Evolutionary conservation across 1,140 invertebrate species (phyloP).

Genomic region (Plodia interpunctella): DNA sequence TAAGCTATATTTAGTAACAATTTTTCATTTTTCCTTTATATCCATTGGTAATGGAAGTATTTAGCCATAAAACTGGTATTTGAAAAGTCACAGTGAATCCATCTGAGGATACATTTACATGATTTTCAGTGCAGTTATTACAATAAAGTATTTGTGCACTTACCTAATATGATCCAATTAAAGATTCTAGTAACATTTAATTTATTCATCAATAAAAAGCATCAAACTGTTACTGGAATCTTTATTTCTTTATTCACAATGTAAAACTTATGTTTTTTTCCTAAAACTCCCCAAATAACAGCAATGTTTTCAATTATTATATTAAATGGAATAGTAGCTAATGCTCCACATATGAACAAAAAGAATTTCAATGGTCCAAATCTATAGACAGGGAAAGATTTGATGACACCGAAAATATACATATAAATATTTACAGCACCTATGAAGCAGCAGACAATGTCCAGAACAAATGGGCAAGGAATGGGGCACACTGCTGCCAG

Average conservation of each 20-base stretch:
- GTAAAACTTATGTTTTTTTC: slow-evolving; percentile 97
- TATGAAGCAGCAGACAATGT: slow-evolving; percentile 92
- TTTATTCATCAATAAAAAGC: slow-evolving; percentile 5
- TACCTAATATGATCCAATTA: slow-evolving; percentile 32
- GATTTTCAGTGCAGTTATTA: slow-evolving; percentile 26
- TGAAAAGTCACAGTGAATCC: slow-evolving; percentile 17
- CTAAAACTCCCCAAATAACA: slow-evolving; percentile 93
- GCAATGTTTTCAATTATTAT: slow-evolving; percentile 95
- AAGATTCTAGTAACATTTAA: slow-evolving; percentile 9
- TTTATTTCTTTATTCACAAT: slow-evolving; percentile 94
- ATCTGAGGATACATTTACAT: slow-evolving; percentile 19
- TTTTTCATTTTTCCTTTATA: neutral
- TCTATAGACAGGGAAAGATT: slow-evolving; percentile 93
- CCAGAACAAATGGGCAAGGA: slow-evolving; percentile 88
- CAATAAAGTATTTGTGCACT: slow-evolving; percentile 62
- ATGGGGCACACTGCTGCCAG: slow-evolving; percentile 91
- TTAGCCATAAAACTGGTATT: slow-evolving; percentile 27
- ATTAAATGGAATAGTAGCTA: slow-evolving; percentile 94
- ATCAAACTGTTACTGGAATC: slow-evolving; percentile 77
- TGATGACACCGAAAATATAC: slow-evolving; percentile 97
- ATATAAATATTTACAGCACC: slow-evolving; percentile 96
- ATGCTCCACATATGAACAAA: slow-evolving; percentile 89
- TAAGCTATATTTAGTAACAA: neutral
- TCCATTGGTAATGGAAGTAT: slow-evolving; percentile 41
- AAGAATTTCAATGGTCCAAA: slow-evolving; percentile 89